Evolutionary conservation across 2,797 vertebrate species (phyloP).

Genomic region (Rhinogobio ventralis): DNA sequence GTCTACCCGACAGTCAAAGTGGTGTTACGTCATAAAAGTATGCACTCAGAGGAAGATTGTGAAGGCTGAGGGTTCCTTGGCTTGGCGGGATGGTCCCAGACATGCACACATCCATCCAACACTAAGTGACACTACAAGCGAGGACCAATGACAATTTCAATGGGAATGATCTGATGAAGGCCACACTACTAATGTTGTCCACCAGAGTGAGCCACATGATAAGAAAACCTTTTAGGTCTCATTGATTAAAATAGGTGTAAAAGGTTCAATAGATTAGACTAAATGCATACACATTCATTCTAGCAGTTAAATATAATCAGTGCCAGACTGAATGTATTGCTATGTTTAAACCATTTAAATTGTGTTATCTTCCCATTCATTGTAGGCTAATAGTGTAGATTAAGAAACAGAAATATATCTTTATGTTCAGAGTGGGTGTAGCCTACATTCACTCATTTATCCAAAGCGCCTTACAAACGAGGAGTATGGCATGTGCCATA

Average conservation of each 20-base stretch:
- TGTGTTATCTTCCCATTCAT: not conserved
- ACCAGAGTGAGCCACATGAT: not conserved
- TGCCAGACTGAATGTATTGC: not conserved
- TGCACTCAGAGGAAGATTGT: no score
- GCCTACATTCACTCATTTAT: not conserved
- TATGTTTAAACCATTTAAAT: not conserved
- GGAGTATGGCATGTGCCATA: not conserved
- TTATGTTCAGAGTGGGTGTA: not conserved
- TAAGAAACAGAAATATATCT: not conserved
- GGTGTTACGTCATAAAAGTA: no score
- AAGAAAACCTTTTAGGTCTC: not conserved
- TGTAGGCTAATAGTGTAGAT: not conserved
- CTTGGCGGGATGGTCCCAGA: not conserved
- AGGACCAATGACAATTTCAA: no score
- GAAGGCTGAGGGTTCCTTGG: no score
- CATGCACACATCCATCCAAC: not conserved
- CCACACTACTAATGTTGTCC: not conserved
- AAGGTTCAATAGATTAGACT: not conserved
- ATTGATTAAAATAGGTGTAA: not conserved
- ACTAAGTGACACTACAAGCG: not conserved
- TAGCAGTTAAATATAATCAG: not conserved
- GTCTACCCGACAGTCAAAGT: no score
- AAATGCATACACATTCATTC: not conserved
- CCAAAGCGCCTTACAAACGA: not conserved
- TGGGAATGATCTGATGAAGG: no score